Conservation (phyloP, 2,113 vertebrate genomes). For the Ranitomeya imitator region DNA sequence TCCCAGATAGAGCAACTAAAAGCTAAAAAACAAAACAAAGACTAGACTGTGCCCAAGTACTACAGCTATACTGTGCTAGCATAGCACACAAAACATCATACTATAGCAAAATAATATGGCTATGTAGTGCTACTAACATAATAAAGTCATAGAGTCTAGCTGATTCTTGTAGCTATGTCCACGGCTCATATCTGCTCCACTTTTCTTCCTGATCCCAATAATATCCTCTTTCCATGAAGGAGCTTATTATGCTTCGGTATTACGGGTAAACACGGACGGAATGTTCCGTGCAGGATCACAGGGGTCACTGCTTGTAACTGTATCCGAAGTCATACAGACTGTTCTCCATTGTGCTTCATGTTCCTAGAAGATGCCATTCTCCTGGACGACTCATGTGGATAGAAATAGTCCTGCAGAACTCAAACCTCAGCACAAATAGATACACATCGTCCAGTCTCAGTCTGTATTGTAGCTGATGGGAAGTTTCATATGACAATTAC, state of each 20-base stretch:
- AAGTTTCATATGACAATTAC: too few species aligned
- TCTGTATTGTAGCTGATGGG: too few species aligned
- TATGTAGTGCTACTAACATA: too few species aligned
- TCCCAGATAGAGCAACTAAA: too few species aligned
- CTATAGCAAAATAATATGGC: background rate
- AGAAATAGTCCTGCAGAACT: too few species aligned
- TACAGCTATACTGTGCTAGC: background rate
- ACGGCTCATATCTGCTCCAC: background rate
- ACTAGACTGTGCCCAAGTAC: background rate
- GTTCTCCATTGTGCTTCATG: background rate
- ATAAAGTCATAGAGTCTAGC: too few species aligned
- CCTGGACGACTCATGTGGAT: background rate
- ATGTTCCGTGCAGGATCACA: background rate
- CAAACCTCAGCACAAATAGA: too few species aligned
- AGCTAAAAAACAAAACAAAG: too few species aligned
- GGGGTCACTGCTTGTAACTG: background rate
- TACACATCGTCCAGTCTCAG: too few species aligned
- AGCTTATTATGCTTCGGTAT: background rate
- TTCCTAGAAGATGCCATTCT: background rate
- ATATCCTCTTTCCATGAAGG: background rate
- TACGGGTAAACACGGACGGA: background rate
- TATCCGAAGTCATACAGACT: background rate
- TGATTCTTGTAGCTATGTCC: too few species aligned
- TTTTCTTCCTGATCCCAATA: background rate
- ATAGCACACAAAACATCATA: background rate